A percentile compares a stretch with the other conserved stretches of the same genome.
These are phyloP conservation scores for Apotomis betuletana DNA, from an alignment of 2,888 invertebrate species.

Conservation along the genomic window DNA sequence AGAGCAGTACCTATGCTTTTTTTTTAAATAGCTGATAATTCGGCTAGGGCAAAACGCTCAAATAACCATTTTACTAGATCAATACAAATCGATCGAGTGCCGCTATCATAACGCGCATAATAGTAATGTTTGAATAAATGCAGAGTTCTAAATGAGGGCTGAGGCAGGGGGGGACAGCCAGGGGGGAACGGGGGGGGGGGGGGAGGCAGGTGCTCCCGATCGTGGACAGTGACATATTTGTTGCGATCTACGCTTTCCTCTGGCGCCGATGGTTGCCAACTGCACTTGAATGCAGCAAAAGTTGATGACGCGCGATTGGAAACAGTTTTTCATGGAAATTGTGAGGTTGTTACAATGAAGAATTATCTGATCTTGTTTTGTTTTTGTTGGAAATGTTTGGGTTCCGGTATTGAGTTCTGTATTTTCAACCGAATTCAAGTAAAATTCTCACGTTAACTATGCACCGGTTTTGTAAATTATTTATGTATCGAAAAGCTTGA, in stretches of 20 bases:
- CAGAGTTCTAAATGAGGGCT: slow-evolving; percentile 51
- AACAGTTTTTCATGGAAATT: slow-evolving; percentile 16
- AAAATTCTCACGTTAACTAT: too few species aligned
- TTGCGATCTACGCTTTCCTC: slow-evolving; percentile 50
- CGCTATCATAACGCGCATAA: slow-evolving; percentile 43
- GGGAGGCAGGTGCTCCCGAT: slow-evolving; percentile 55
- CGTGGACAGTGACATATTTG: slow-evolving; percentile 67
- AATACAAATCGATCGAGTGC: neutral
- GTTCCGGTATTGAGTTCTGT: neutral
- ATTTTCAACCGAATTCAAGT: too few species aligned
- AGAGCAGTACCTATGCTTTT: too few species aligned
- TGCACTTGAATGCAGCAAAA: slow-evolving; percentile 48
- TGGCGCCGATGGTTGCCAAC: slow-evolving; percentile 55
- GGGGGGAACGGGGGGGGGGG: slow-evolving; percentile 30
- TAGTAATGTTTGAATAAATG: slow-evolving; percentile 49
- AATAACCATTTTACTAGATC: too few species aligned
- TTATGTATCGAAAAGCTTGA: too few species aligned
- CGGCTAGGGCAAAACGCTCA: too few species aligned
- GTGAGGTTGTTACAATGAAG: neutral
- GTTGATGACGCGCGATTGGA: slow-evolving; percentile 49
- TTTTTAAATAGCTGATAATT: too few species aligned
- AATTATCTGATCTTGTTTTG: slow-evolving; percentile 4
- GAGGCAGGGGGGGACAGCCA: slow-evolving; percentile 20
- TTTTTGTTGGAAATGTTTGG: neutral
- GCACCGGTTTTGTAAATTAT: too few species aligned